Conservation (phyloP, 2,888 invertebrate genomes). For the Brachypterus glaber region DNA sequence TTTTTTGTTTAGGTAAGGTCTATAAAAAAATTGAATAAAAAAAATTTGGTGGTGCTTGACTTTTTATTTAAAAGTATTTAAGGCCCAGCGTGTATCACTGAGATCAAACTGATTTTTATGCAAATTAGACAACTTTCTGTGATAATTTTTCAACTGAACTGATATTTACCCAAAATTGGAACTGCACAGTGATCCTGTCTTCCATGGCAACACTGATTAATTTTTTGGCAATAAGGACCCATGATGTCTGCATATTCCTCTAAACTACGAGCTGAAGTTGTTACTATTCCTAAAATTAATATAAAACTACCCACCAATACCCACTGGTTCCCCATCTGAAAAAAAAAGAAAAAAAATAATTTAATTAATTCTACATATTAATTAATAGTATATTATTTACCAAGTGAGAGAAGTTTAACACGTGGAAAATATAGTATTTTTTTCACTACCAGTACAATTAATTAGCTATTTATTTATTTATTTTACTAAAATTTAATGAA, state of each 20-base stretch:
- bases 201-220: constrained; percentile 57
- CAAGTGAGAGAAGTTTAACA: no score
- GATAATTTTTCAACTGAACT: no score
- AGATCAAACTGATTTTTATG: no score
- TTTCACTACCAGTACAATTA: no score
- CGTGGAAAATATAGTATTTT: no score
- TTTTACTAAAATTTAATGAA: neutral
- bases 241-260: constrained; percentile 43
- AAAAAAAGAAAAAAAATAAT: constrained; percentile 9
- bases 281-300: no score
- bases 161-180: constrained; percentile 59
- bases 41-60: no score
- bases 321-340: constrained; percentile 24
- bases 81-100: no score
- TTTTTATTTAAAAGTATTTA: no score
- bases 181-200: constrained; percentile 74
- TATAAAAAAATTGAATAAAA: no score
- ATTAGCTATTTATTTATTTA: neutral
- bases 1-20: no score
- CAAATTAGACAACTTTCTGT: no score
- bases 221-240: constrained; percentile 51
- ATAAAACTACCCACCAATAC: constrained; percentile 10
- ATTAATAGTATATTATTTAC: neutral
- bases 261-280: constrained; percentile 12
- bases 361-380: neutral